Percentiles rank a stretch among this genome's conserved stretches.
Evolutionary conservation across 2,888 invertebrate genomes (phyloP).

Genomic region (Drosophila diplacantha): DNA sequence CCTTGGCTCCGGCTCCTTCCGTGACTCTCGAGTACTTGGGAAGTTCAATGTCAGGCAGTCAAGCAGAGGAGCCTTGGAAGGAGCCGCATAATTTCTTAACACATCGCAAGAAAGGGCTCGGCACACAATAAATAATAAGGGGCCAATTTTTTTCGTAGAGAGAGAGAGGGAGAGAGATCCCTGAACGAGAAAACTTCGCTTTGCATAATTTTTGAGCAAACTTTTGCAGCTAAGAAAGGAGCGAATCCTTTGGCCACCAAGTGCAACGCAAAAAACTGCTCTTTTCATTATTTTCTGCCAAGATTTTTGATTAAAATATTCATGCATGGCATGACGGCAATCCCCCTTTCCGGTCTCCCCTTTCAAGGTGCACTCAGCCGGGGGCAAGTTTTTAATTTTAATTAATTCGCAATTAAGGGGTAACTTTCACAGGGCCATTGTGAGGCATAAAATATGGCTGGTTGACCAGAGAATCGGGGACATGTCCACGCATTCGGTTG

Average conservation of each 20-base stretch:
- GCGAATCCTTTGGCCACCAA: conserved; percentile 32
- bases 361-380: conserved; percentile 22
- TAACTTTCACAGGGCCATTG: conserved; percentile 29
- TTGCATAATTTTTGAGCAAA: conserved; percentile 33
- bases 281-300: conserved; percentile 26
- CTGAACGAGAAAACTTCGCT: conserved; percentile 15
- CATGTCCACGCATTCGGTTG: conserved; percentile 25
- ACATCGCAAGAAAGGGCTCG: conserved; percentile 42
- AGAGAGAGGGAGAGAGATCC: neutral
- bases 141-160: conserved; percentile 1
- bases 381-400: conserved; percentile 41
- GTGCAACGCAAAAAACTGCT: conserved; percentile 23
- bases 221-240: conserved; percentile 21
- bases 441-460: conserved; percentile 3
- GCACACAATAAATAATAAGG: conserved; percentile 34
- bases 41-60: conserved; percentile 53
- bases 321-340: conserved; percentile 28
- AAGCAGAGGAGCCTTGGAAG: conserved; percentile 1
- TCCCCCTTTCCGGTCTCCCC: conserved; percentile 10
- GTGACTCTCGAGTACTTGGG: conserved; percentile 11
- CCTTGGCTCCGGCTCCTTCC: neutral
- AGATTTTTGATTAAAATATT: conserved; percentile 56
- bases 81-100: conserved; percentile 47
- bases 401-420: conserved; percentile 48
- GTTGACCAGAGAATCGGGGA: conserved; percentile 2